These are phyloP conservation scores for Acleris literana DNA, from an alignment of 2,888 invertebrate genomes.

Conservation along the genomic window DNA sequence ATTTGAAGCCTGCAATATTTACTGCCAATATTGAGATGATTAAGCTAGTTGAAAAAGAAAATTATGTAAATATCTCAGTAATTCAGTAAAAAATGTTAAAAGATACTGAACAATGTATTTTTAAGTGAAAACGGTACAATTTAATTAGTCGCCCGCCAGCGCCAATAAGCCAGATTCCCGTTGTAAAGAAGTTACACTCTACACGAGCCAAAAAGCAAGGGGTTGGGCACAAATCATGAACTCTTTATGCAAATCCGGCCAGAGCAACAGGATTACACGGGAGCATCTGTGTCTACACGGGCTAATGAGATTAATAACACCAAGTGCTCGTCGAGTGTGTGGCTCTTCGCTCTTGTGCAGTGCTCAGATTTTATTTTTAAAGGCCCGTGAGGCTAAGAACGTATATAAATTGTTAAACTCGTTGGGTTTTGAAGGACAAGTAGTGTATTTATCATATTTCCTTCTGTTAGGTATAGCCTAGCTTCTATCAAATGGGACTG, in stretches of 20 bases:
- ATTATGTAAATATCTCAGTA: neutral
- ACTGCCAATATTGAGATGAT: neutral
- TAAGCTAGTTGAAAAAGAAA: too few species aligned
- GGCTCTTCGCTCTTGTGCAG: conserved; percentile 7
- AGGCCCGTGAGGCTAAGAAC: neutral
- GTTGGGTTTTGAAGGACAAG: too few species aligned
- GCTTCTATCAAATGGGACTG: too few species aligned
- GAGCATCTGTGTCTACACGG: conserved; percentile 69
- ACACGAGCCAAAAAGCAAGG: conserved; percentile 42
- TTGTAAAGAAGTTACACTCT: conserved; percentile 34
- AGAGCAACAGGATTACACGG: conserved; percentile 61
- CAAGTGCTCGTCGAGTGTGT: conserved; percentile 47
- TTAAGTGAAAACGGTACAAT: conserved; percentile 10
- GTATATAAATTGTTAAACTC: too few species aligned
- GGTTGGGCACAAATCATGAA: conserved; percentile 61
- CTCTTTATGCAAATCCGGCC: conserved; percentile 64
- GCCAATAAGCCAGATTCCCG: conserved; percentile 23
- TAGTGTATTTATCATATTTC: too few species aligned
- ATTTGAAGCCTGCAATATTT: neutral
- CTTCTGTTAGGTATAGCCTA: too few species aligned
- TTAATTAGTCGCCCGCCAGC: conserved; percentile 18
- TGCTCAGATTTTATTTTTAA: neutral
- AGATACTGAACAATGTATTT: neutral
- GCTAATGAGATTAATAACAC: conserved; percentile 71
- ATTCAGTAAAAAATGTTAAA: neutral